phyloP scores from a whole-genome alignment of 1,140 invertebrate genomes.

The Orchesella cincta region DNA sequence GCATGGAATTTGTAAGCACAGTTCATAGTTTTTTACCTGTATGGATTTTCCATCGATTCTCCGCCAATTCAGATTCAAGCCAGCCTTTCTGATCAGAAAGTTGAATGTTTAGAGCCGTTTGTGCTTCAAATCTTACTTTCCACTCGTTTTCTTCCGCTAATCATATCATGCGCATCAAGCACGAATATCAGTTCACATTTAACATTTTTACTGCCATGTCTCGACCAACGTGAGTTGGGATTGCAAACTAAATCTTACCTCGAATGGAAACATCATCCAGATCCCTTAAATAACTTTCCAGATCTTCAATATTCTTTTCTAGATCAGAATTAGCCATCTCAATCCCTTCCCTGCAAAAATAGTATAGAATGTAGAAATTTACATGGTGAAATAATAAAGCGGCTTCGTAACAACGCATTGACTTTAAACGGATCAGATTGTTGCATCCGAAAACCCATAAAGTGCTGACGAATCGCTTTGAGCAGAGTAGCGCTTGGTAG shows the following conservation, averaged over 20 bases:
- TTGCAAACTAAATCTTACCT: too few species aligned
- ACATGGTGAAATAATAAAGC: too few species aligned
- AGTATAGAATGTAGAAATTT: too few species aligned
- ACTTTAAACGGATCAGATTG: too few species aligned
- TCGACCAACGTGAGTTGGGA: too few species aligned
- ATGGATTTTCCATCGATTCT: slow-evolving; percentile 44
- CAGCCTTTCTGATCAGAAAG: slow-evolving; percentile 51
- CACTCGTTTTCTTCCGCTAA: slow-evolving; percentile 51
- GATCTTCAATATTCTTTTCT: slow-evolving; percentile 47
- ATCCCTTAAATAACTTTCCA: slow-evolving; percentile 47
- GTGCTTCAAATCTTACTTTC: slow-evolving; percentile 50
- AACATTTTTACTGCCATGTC: too few species aligned
- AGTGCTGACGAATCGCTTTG: too few species aligned
- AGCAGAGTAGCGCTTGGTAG: too few species aligned
- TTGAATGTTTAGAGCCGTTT: slow-evolving; percentile 50
- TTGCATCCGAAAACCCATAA: too few species aligned
- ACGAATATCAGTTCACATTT: not conserved
- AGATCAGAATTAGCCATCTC: slow-evolving; percentile 50
- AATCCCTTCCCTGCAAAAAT: slow-evolving; percentile 47
- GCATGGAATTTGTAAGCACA: slow-evolving; percentile 24
- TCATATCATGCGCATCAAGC: not conserved
- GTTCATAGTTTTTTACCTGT: too few species aligned
- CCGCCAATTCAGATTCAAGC: slow-evolving; percentile 49
- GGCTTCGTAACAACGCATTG: too few species aligned
- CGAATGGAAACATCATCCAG: slow-evolving; percentile 43